A percentile compares a stretch with the other conserved stretches of the same genome.
Conservation (phyloP, 2,888 invertebrate genomes). For the Ectemnius continuus region DNA sequence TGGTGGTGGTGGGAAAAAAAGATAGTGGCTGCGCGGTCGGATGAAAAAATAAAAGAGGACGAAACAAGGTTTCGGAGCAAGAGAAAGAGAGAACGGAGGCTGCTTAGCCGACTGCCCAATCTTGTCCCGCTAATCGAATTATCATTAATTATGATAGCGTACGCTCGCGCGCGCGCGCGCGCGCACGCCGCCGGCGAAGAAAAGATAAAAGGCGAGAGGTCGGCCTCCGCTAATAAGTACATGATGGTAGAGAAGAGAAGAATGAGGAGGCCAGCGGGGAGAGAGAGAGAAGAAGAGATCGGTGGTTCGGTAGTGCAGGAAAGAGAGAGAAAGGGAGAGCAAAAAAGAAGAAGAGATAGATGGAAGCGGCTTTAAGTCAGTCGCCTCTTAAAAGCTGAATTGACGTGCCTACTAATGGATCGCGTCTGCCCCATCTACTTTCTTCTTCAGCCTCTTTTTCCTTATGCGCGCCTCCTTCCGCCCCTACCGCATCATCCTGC, state of each 20-base stretch:
- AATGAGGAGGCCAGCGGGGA: conserved; percentile 31
- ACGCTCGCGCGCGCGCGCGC: conserved; percentile 34
- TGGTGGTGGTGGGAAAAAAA: conserved; percentile 8
- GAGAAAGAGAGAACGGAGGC: conserved; percentile 36
- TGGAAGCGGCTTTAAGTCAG: conserved; percentile 72
- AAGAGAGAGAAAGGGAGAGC: conserved; percentile 26
- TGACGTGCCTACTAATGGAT: conserved; percentile 78
- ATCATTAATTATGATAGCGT: conserved; percentile 74
- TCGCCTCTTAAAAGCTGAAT: conserved; percentile 75
- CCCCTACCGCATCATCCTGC: conserved; percentile 28
- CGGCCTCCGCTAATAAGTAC: conserved; percentile 58
- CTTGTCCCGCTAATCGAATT: conserved; percentile 75
- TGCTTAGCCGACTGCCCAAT: conserved; percentile 65
- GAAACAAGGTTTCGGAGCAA: conserved; percentile 11
- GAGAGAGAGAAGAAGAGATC: neutral
- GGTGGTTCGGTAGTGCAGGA: neutral
- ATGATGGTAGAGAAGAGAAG: conserved; percentile 37
- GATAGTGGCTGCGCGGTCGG: neutral
- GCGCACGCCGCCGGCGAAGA: conserved; percentile 26
- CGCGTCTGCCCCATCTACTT: conserved; percentile 68
- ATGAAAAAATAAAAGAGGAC: neutral
- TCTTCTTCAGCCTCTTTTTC: conserved; percentile 61
- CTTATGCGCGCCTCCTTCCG: conserved; percentile 51
- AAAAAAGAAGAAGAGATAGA: conserved; percentile 53
- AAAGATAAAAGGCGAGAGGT: conserved; percentile 49